Conservation (phyloP, 2,113 vertebrate species). For the Cheilinus undulatus region DNA sequence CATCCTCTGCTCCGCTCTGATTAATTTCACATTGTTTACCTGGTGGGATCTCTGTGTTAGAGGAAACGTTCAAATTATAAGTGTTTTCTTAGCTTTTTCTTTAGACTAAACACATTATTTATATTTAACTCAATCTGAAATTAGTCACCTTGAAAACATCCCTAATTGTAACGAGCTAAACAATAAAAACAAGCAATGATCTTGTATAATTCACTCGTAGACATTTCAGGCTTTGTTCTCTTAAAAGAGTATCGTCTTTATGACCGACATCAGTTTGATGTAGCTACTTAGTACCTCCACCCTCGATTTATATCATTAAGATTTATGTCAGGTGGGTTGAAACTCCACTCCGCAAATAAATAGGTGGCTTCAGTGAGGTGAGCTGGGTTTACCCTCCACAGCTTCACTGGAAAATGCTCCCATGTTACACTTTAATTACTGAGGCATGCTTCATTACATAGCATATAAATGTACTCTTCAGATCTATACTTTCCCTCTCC, state of each 20-base stretch:
- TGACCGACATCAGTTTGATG: not conserved
- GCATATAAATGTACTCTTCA: slow-evolving; percentile 58
- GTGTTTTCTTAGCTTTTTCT: too few species aligned
- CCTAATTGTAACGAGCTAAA: not conserved
- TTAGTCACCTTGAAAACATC: too few species aligned
- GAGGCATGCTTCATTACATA: slow-evolving; percentile 68
- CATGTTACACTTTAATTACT: slow-evolving; percentile 62
- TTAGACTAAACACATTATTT: too few species aligned
- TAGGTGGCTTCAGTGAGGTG: slow-evolving; percentile 39
- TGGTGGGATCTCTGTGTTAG: too few species aligned
- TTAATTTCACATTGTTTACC: too few species aligned
- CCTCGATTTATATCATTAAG: slow-evolving; percentile 16
- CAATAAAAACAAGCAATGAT: not conserved
- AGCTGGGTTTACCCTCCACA: slow-evolving; percentile 45
- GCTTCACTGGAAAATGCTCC: slow-evolving; percentile 52
- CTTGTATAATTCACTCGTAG: too few species aligned
- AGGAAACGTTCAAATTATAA: too few species aligned
- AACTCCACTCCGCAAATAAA: slow-evolving; percentile 42
- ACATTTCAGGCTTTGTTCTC: not conserved
- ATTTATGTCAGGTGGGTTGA: slow-evolving; percentile 3
- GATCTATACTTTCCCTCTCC: slow-evolving; percentile 39
- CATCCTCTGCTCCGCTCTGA: too few species aligned
- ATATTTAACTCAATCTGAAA: too few species aligned
- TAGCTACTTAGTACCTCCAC: slow-evolving; percentile 1
- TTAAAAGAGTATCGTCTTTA: not conserved